Evolutionary conservation across 2,113 vertebrate species (phyloP).

Genomic region (Elanoides forficatus): DNA sequence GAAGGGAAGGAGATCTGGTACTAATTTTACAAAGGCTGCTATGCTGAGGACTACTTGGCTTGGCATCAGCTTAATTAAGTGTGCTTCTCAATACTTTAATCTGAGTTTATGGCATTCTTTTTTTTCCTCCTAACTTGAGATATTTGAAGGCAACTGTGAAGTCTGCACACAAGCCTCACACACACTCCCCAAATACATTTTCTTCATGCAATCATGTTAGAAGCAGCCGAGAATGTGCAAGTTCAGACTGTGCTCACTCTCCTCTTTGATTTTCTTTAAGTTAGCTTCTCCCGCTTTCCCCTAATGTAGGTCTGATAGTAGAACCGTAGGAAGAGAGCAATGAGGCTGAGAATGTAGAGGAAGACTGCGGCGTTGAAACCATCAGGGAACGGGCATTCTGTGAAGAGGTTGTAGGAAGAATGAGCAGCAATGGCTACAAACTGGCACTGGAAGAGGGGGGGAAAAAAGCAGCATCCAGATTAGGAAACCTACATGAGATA

Average conservation of each 20-base stretch:
- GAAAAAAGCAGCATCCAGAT: neutral
- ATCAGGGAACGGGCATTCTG: conserved; percentile 66
- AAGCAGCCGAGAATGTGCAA: neutral
- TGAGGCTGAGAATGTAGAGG: conserved; percentile 70
- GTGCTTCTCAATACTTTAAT: neutral
- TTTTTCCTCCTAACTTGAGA: neutral
- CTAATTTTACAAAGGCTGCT: neutral
- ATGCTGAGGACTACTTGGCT: neutral
- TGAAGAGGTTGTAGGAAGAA: conserved; percentile 70
- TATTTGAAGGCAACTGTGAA: neutral
- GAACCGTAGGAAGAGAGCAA: conserved; percentile 70
- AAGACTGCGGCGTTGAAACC: conserved; percentile 60
- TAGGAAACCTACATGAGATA: neutral
- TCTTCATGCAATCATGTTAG: neutral
- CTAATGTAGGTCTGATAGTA: conserved; percentile 60
- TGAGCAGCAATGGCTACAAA: conserved; percentile 68
- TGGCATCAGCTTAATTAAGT: neutral
- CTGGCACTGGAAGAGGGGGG: conserved; percentile 66
- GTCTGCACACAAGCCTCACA: neutral
- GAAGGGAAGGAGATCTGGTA: neutral
- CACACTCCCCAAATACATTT: neutral
- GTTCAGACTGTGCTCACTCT: neutral
- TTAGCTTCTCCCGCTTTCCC: conserved; percentile 43
- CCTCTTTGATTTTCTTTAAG: neutral
- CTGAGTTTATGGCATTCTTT: neutral